Conservation (phyloP, 2,113 vertebrate species). For the Nothoprocta perdicaria region DNA sequence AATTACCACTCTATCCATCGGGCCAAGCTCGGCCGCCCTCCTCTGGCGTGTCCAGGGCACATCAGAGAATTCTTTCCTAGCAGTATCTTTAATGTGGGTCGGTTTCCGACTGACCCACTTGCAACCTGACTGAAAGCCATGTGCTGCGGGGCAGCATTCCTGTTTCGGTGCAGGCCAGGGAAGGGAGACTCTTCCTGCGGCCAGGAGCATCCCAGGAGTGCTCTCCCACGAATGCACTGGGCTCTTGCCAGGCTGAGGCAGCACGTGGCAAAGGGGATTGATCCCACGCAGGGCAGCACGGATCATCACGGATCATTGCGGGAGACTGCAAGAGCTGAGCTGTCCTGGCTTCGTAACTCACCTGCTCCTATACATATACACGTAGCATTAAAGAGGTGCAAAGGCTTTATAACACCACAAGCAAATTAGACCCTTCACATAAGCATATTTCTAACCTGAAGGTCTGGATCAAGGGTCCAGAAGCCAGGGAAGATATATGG, state of each 20-base stretch:
- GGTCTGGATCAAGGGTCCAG: background rate
- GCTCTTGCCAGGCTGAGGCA: background rate
- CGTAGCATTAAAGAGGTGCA: background rate
- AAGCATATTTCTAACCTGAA: background rate
- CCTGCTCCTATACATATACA: background rate
- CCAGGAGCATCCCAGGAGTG: background rate
- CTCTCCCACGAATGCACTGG: too few relatives aligned
- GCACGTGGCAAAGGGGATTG: background rate
- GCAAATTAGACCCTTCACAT: background rate
- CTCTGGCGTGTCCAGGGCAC: background rate
- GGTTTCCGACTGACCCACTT: too few relatives aligned
- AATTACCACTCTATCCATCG: background rate
- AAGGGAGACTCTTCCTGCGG: background rate
- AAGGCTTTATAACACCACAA: background rate
- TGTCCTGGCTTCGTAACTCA: background rate
- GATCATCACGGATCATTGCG: background rate
- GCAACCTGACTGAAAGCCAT: background rate
- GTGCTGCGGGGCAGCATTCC: background rate
- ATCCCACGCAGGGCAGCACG: background rate
- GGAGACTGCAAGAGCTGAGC: background rate
- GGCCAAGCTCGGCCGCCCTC: rapidly evolving
- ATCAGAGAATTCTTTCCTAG: background rate
- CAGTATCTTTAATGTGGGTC: background rate
- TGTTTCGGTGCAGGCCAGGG: background rate
- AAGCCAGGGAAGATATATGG: background rate